These are phyloP conservation scores for Mesitornis unicolor DNA, from an alignment of 2,113 vertebrate species.

Conservation along the genomic window DNA sequence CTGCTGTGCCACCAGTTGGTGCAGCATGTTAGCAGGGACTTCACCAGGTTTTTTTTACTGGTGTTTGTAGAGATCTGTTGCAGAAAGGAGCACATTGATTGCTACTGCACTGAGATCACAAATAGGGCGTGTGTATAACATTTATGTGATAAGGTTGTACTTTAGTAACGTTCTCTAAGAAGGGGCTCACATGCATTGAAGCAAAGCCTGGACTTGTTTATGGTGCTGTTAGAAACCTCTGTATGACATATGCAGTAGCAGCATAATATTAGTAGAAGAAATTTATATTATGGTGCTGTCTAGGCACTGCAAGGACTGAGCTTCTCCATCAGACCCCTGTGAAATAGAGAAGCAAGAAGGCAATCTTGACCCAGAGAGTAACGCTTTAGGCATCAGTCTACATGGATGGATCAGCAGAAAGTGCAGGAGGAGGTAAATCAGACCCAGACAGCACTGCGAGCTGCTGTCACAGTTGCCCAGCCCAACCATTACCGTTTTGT, in stretches of 20 bases:
- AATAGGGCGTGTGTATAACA: neutral
- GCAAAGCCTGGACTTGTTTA: neutral
- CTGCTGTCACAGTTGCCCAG: neutral
- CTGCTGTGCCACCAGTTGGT: neutral
- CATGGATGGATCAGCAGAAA: neutral
- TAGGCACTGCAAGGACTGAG: neutral
- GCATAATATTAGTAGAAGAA: neutral
- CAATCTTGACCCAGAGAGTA: neutral
- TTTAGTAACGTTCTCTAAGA: neutral
- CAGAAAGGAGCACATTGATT: neutral
- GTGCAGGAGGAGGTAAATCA: neutral
- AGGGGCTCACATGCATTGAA: neutral
- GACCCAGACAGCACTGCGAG: neutral
- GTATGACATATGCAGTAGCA: rapidly evolving
- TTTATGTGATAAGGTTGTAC: neutral
- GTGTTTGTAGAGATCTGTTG: neutral
- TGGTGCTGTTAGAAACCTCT: neutral
- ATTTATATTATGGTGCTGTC: neutral
- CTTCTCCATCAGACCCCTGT: neutral
- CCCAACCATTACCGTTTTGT: neutral
- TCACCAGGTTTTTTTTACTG: neutral
- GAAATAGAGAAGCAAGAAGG: neutral
- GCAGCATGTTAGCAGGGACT: neutral
- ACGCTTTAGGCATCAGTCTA: neutral
- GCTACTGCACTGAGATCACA: neutral